Evolutionary conservation across 2,888 invertebrate species (phyloP).

Genomic region (Ligdia adustata): DNA sequence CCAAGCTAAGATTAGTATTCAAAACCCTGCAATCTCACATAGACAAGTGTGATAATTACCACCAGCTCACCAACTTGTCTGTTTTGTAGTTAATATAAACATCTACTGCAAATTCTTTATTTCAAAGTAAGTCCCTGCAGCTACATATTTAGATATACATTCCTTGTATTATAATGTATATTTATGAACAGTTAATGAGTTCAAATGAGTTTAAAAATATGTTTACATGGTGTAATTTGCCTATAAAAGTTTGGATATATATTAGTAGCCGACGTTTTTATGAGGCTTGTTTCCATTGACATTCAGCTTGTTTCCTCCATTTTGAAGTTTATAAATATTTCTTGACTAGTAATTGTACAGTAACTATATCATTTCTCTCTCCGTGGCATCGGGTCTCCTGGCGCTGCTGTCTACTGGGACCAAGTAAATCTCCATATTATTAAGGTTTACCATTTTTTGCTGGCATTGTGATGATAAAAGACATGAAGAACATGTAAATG

Average conservation of each 20-base stretch:
- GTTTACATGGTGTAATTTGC: constrained; percentile 5
- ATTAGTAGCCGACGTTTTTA: background rate
- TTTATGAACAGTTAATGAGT: constrained; percentile 2
- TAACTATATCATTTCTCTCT: constrained; percentile 97
- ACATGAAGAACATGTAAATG: constrained; percentile 4
- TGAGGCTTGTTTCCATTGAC: background rate
- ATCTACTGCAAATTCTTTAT: too few species aligned
- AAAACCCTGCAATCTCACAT: too few species aligned
- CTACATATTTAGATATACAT: too few species aligned
- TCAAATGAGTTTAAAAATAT: background rate
- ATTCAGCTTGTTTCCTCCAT: background rate
- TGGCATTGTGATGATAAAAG: constrained; percentile 1
- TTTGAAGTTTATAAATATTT: constrained; percentile 37
- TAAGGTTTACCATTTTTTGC: constrained; percentile 37
- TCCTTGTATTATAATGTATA: too few species aligned
- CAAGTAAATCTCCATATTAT: constrained; percentile 69
- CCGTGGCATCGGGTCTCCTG: constrained; percentile 93
- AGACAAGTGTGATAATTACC: too few species aligned
- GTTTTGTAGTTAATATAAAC: too few species aligned
- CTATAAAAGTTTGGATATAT: background rate
- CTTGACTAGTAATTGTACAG: constrained; percentile 60
- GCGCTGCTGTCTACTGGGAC: constrained; percentile 98
- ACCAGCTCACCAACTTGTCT: too few species aligned
- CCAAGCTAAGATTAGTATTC: too few species aligned
- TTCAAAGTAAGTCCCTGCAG: too few species aligned